Conservation (phyloP, 2,888 invertebrate genomes). For the Perizoma affinitatum region DNA sequence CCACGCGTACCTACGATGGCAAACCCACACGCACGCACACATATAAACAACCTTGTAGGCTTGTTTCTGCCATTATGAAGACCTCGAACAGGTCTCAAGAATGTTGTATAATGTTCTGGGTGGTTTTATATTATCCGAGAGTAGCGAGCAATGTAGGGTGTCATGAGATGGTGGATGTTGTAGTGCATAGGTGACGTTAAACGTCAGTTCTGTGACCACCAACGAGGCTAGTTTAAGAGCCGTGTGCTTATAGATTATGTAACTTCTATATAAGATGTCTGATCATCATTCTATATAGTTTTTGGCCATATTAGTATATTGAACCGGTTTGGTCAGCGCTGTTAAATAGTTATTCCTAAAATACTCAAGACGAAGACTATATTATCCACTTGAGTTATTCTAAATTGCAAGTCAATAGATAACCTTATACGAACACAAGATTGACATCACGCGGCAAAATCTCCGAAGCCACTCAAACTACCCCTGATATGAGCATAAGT, state of each 20-base stretch:
- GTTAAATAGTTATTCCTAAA: too few species aligned
- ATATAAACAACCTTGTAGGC: slow-evolving; percentile 47
- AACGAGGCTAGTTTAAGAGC: slow-evolving; percentile 72
- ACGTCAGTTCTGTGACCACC: slow-evolving; percentile 48
- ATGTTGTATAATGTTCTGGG: slow-evolving; percentile 41
- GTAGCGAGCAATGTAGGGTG: slow-evolving; percentile 41
- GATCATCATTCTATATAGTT: too few species aligned
- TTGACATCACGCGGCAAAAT: too few species aligned
- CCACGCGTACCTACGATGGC: slow-evolving; percentile 55
- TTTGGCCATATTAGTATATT: too few species aligned
- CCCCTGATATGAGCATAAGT: too few species aligned
- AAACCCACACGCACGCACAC: slow-evolving; percentile 45
- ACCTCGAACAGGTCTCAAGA: slow-evolving; percentile 50
- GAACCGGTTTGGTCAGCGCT: too few species aligned
- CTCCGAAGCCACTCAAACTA: too few species aligned
- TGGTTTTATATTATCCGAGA: slow-evolving; percentile 28
- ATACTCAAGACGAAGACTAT: too few species aligned
- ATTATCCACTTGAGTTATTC: too few species aligned
- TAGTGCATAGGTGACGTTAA: slow-evolving; percentile 38
- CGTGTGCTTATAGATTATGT: slow-evolving; percentile 58
- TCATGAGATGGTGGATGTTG: slow-evolving; percentile 22
- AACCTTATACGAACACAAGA: too few species aligned
- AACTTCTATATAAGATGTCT: background rate
- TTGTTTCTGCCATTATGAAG: slow-evolving; percentile 51
- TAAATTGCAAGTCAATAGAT: too few species aligned